Conservation (phyloP, 2,888 invertebrate genomes). For the Camponotus fellah region DNA sequence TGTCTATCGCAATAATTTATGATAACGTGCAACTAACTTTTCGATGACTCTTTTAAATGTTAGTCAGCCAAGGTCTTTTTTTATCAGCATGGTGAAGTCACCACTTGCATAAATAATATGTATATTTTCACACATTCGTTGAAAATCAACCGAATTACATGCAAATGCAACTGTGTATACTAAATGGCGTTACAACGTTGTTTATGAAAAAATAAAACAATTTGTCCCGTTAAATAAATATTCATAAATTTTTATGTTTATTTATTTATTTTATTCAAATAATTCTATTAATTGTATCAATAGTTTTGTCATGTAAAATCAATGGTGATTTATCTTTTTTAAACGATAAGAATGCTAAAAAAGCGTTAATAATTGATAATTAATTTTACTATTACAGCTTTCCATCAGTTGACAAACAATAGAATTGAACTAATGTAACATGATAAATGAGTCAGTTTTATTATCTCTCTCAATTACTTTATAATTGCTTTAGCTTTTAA, state of each 20-base stretch:
- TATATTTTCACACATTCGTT: background rate
- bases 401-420: background rate
- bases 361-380: background rate
- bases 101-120: background rate
- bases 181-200: background rate
- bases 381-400: background rate
- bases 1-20: conserved; percentile 2
- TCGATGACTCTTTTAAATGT: background rate
- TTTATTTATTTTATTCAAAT: background rate
- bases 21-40: conserved; percentile 5
- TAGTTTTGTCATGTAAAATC: background rate
- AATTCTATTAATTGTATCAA: background rate
- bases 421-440: conserved; percentile 7
- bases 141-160: background rate
- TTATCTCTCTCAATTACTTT: background rate
- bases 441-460: background rate
- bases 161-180: background rate
- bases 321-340: background rate
- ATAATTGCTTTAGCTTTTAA: background rate
- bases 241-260: background rate
- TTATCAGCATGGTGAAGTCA: conserved; percentile 57
- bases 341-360: background rate
- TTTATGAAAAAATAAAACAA: background rate
- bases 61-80: conserved; percentile 53
- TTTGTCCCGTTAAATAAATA: background rate